Base-by-base conservation (phyloP, 2,888 invertebrate species). In the Epinotia demarniana region DNA sequence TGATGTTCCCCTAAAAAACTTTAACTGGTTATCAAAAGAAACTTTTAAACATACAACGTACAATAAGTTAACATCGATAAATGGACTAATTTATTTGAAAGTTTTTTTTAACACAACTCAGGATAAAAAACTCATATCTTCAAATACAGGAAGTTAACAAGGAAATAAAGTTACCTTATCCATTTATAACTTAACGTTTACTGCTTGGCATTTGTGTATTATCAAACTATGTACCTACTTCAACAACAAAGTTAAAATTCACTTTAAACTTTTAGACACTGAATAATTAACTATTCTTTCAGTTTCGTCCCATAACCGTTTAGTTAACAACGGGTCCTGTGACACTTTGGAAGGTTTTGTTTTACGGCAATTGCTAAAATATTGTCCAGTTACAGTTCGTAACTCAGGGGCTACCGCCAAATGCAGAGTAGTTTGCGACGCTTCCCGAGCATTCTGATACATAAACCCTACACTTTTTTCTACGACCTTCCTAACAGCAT, bases 261-360 rank as follows among this genome's bases (percentile, higher is more conserved):
- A 19, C 11, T 57, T 12, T 16, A 46, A 55, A 46, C 39, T 78
- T 63, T 80, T 79, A 69, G 80, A 61, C 75, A 87, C 76, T 13
- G 85, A 80, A 80, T 82, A 87, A 79, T 90, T 89, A 0, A 94
- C 91, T 80, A 92, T 79, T 85, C 94, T 95, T 86, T 96, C 96
- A 81, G 96, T 96, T 72, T 96, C 95, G 63, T 87, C 79, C 96
- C 96, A 97, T 49, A 97, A 85, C 89, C 95, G 95, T 78, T 92
- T 93, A 0, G 95, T 95, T 70, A 94, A 83, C 16, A 90, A 88
- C 27, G 90, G 87, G 81, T 97, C 94, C 79, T 90, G 87, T 0
- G 95, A 96, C 73, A 92, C 82, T 57, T 92, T 90, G 0, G 95
- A 92, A n/a, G 95, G 90, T 66, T 92, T 90, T 39, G 83, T 87